Percentiles rank a stretch among this genome's conserved stretches.
phyloP scores from a whole-genome alignment of 2,797 vertebrate species.

The Pseudochirops cupreus region DNA sequence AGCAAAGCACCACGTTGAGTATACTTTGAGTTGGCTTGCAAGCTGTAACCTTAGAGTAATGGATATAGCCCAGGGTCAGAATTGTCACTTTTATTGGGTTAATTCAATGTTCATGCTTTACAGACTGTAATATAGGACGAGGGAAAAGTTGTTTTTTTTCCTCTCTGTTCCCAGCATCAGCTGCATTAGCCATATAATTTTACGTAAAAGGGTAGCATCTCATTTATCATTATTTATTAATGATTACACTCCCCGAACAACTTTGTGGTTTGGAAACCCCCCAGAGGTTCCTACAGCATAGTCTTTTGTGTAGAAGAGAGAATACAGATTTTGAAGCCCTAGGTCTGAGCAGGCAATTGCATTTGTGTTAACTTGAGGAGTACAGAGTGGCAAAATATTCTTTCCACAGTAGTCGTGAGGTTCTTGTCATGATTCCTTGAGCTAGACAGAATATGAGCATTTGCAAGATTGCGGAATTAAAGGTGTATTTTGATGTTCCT shows the following conservation, averaged over 20 bases:
- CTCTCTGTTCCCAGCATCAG: slow-evolving; percentile 61
- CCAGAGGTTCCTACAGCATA: slow-evolving; percentile 38
- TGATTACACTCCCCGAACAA: slow-evolving; percentile 72
- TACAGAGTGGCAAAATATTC: slow-evolving; percentile 44
- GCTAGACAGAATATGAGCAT: slow-evolving; percentile 41
- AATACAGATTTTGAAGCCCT: slow-evolving; percentile 50
- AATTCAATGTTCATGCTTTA: slow-evolving; percentile 77
- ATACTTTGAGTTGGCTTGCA: slow-evolving; percentile 81
- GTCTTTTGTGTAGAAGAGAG: slow-evolving; percentile 51
- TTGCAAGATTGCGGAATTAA: slow-evolving; percentile 42
- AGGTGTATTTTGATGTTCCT: not conserved
- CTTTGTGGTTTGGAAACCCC: slow-evolving; percentile 49
- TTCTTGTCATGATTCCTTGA: slow-evolving; percentile 50
- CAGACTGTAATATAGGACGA: slow-evolving; percentile 71
- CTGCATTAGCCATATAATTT: slow-evolving; percentile 74
- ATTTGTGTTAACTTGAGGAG: slow-evolving; percentile 65
- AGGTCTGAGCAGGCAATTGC: slow-evolving; percentile 52
- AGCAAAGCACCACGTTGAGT: slow-evolving; percentile 79
- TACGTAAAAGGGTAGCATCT: slow-evolving; percentile 59
- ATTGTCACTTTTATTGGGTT: slow-evolving; percentile 79
- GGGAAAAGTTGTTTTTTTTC: slow-evolving; percentile 56
- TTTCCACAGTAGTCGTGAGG: slow-evolving; percentile 38
- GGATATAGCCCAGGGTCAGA: slow-evolving; percentile 75
- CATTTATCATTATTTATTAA: slow-evolving; percentile 75
- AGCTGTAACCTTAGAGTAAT: slow-evolving; percentile 78